Base-by-base conservation (phyloP, 1,140 invertebrate genomes). In the Thaumetopoea pityocampa region DNA sequence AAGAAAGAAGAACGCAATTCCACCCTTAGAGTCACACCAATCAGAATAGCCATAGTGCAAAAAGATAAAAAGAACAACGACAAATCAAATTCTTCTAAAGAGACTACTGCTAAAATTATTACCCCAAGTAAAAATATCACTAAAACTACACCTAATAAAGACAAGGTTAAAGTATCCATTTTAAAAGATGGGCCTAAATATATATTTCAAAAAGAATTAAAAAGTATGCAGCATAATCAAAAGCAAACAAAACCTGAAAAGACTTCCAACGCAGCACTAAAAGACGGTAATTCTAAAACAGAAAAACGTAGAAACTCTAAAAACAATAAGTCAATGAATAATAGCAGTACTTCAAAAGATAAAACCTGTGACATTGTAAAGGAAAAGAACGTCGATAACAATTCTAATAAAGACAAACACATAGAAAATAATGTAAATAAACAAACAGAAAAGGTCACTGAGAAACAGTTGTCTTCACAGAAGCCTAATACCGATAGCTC, bases 231-330 rank as follows among this genome's bases (percentile, higher is more conserved):
- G 9, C 9, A 6, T 14, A 54, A 34, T 7, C 51, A 47, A 10
- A 65, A 61, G 51, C 14, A 30, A 5, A 53, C 51, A 26, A 68
- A 57, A 20, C 24, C 52, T 4, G 37, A 54, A 7, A 59, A 61
- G 43, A 14, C 23, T 40, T 11, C 20, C 10, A 10, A 42, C 45
- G 1, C 32, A 45, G n/a, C 19, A 3, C 7, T 11, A 4, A 44
- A 38, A 36, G 68, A 63, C 3, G 58, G 60, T 19, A 65, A 59
- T 23, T 12, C 11, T 1, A 67, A 57, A 40, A 8, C 38, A 14
- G 30, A 56, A 6, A 76, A 62, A 50, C 40, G 56, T 6, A 64
- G 67, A 42, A 64, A 48, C 27, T 76, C 64, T 3, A 70, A 57
- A 56, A 62, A 29, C 9, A 59, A 67, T 17, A 71, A 61, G 41